Evolutionary conservation across 2,113 vertebrate genomes (phyloP).

Genomic region (Alosa alosa): DNA sequence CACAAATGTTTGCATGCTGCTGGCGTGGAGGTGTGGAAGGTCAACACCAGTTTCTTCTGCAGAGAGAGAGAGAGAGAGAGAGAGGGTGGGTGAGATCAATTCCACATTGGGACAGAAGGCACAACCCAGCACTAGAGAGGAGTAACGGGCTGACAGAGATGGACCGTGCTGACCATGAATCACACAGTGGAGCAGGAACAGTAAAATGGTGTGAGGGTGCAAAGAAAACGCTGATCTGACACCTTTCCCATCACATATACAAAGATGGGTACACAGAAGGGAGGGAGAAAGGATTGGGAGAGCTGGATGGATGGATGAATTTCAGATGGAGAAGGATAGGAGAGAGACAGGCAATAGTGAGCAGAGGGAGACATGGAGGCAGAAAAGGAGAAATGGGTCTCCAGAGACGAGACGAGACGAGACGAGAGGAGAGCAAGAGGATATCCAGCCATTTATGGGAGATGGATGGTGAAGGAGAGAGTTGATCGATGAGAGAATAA

Average conservation of each 20-base stretch:
- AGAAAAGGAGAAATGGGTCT: background rate
- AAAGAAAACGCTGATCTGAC: background rate
- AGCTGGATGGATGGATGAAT: background rate
- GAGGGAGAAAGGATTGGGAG: background rate
- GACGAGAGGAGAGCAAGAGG: background rate
- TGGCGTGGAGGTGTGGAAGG: conserved; percentile 96
- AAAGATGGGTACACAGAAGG: background rate
- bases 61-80: background rate
- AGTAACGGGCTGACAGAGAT: background rate
- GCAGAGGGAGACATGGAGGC: background rate
- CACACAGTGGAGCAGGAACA: background rate
- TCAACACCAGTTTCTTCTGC: conserved; percentile 93
- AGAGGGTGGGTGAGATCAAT: background rate
- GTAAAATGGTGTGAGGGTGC: background rate
- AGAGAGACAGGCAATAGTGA: background rate
- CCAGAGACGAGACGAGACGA: background rate
- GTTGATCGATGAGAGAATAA: background rate
- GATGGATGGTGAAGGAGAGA: background rate
- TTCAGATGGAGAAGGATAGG: background rate
- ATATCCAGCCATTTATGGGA: background rate
- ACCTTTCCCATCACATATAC: background rate
- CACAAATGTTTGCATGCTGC: conserved; percentile 98
- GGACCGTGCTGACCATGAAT: background rate
- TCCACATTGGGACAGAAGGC: background rate
- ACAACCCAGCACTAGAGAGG: background rate